Base-by-base conservation (phyloP, 2,113 vertebrate species). In the Poicephalus meyeri region DNA sequence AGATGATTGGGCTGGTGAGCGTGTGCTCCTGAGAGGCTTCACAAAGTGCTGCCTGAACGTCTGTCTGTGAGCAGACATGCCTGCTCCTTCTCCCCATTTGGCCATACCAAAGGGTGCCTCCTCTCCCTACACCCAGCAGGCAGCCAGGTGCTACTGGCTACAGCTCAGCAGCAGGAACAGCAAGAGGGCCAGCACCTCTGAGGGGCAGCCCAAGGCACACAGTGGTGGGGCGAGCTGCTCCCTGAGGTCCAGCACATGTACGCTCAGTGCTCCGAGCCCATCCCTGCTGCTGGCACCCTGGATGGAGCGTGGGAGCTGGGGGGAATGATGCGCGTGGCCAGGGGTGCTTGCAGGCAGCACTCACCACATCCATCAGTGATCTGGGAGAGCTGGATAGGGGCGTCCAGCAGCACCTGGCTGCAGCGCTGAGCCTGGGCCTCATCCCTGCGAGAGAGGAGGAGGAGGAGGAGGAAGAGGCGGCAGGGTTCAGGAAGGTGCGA, bases 321-420 rank as follows among this genome's bases (percentile, higher is more conserved):
- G 2, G 26, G 31, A 23, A 31, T 7, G 47, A 55, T 3, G 2
- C 1, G 5, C 4, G 2, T 5, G 28, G 39, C 28, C 4, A 35
- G 42, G 39, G 21, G 37, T 49, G 12, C 91, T 89, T 56, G 93
- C 11, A 88, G 97, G 93, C 93, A 78, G 81, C 93, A 77, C 98
- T 99, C 96, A 99, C 99, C 98, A 1, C 97, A 98, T 31, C 98
- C 98, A 8, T 98, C 98, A 4, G 98, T 97, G 93, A 99, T 99
- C 97, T 99, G 98, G 35, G 99, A 99, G 42, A 99, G 98, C 97
- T 99, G 99, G 73, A 99, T 99, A 1, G 99, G 99, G 63, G 99
- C 94, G 25, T 99, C 99, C 95, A 99, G 94, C 72, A 99, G 84
- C 86, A 99, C 96, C 97, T 99, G 99, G 89, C 91, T 97, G 96